Conservation (phyloP, 2,888 invertebrate genomes). For the Sabatieria punctata region DNA sequence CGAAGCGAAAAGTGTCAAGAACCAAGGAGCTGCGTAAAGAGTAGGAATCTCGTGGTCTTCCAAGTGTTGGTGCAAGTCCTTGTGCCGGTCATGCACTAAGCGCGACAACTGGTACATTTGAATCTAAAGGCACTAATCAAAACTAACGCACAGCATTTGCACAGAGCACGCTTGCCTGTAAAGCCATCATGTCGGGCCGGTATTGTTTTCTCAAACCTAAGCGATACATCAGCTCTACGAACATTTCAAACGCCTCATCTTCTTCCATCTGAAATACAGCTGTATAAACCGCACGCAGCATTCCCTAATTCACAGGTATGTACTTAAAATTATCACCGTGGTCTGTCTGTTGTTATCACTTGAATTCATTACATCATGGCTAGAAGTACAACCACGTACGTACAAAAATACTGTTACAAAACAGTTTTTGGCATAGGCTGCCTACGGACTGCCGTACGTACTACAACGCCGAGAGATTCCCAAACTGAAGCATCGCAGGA, state of each 20-base stretch:
- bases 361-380: too few species aligned
- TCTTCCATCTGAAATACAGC: slow-evolving; percentile 62
- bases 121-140: slow-evolving; percentile 32
- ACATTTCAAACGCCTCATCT: slow-evolving; percentile 64
- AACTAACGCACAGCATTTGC: background rate
- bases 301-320: background rate
- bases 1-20: slow-evolving; percentile 82
- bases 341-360: background rate
- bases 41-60: slow-evolving; percentile 69
- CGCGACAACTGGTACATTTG: slow-evolving; percentile 82
- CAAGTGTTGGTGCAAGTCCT: slow-evolving; percentile 67
- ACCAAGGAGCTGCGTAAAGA: slow-evolving; percentile 89
- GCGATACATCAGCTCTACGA: slow-evolving; percentile 77
- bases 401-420: too few species aligned
- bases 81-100: slow-evolving; percentile 55
- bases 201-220: slow-evolving; percentile 72
- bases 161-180: slow-evolving; percentile 48
- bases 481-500: too few species aligned
- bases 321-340: background rate
- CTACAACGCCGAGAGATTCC: too few species aligned
- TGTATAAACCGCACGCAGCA: slow-evolving; percentile 3
- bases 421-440: too few species aligned
- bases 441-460: too few species aligned
- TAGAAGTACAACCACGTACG: too few species aligned
- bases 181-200: slow-evolving; percentile 78